phyloP scores from a whole-genome alignment of 2,888 invertebrate genomes.

The Pristionchus mayeri region DNA sequence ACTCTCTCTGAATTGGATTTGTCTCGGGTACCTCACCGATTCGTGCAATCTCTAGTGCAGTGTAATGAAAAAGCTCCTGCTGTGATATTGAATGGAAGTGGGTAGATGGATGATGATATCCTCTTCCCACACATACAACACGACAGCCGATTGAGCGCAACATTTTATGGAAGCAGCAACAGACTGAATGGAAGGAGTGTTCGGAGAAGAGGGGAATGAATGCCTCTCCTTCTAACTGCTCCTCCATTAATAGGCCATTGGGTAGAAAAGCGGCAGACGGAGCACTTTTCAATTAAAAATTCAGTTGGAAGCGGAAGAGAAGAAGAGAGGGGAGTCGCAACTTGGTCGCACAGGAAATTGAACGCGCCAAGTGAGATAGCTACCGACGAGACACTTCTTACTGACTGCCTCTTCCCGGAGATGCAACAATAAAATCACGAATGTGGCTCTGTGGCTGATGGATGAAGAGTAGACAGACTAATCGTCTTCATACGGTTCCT shows the following conservation, averaged over 20 bases:
- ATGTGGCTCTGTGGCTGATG: too few species aligned
- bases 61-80: slow-evolving; percentile 29
- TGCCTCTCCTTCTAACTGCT: neutral
- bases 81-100: neutral
- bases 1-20: neutral
- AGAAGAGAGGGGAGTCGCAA: neutral
- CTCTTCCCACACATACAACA: too few species aligned
- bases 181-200: neutral
- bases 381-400: too few species aligned
- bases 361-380: neutral
- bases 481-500: too few species aligned
- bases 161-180: too few species aligned
- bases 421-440: too few species aligned
- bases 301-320: neutral
- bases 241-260: neutral
- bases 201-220: neutral
- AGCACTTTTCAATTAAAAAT: slow-evolving; percentile 38
- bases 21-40: neutral
- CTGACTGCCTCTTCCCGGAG: too few species aligned
- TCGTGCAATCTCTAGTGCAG: neutral
- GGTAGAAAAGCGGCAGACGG: neutral
- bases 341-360: slow-evolving; percentile 31
- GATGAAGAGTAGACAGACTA: too few species aligned
- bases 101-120: neutral
- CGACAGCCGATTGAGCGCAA: too few species aligned